These are phyloP conservation scores for Parnassius smintheus DNA, from an alignment of 2,888 invertebrate genomes.

Conservation along the genomic window DNA sequence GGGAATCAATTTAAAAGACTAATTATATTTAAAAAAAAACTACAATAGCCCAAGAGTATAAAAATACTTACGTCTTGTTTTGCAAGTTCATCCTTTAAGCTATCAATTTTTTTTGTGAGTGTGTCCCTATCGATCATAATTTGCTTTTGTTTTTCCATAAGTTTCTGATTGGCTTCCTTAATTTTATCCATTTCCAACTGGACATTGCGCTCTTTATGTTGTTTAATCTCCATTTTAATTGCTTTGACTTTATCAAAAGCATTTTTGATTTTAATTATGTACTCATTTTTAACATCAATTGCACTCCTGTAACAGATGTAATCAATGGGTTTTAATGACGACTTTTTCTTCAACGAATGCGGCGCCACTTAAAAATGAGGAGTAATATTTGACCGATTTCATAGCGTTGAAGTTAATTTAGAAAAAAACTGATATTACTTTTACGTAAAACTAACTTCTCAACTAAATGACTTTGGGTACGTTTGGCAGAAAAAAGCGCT, in stretches of 20 bases:
- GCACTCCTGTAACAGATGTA: conserved; percentile 44
- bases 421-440: too few species aligned
- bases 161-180: conserved; percentile 69
- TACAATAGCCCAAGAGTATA: background rate
- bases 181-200: conserved; percentile 75
- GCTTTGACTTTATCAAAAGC: conserved; percentile 77
- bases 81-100: conserved; percentile 80
- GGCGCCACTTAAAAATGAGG: too few species aligned
- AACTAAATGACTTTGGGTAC: too few species aligned
- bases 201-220: conserved; percentile 79
- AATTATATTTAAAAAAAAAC: too few species aligned
- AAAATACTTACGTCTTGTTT: conserved; percentile 70
- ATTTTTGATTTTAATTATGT: conserved; percentile 61
- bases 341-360: too few species aligned
- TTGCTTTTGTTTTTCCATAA: conserved; percentile 72
- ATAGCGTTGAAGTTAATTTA: too few species aligned
- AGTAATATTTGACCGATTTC: too few species aligned
- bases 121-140: conserved; percentile 67
- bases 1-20: too few species aligned
- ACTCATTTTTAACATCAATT: conserved; percentile 67
- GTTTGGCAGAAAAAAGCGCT: too few species aligned
- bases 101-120: conserved; percentile 75
- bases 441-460: too few species aligned
- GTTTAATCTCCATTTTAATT: conserved; percentile 78
- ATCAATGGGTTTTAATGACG: too few species aligned